A percentile compares a stretch with the other conserved stretches of the same genome.
Evolutionary conservation across 1,140 invertebrate species (phyloP).

Genomic region (Bombus huntii): DNA sequence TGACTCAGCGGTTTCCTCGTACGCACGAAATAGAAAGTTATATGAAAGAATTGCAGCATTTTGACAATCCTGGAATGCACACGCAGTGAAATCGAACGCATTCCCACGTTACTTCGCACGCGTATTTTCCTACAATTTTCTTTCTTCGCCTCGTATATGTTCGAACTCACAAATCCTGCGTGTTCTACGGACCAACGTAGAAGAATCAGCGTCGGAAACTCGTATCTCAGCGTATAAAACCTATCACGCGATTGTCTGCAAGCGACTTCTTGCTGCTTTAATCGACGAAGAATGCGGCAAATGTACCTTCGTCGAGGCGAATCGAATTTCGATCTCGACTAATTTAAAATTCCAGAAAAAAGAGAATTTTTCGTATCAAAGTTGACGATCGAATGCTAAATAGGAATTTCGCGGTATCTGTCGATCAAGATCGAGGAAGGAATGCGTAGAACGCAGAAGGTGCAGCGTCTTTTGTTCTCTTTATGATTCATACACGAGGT

Average conservation of each 20-base stretch:
- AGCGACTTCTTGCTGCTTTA: too few relatives aligned
- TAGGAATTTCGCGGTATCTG: background rate
- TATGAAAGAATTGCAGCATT: slow-evolving; percentile 29
- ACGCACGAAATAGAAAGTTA: slow-evolving; percentile 20
- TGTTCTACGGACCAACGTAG: background rate
- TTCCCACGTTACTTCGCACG: slow-evolving; percentile 21
- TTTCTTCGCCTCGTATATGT: background rate
- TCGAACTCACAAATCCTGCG: background rate
- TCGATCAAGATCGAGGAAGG: background rate
- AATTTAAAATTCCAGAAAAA: background rate
- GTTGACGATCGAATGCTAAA: background rate
- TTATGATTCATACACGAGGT: background rate
- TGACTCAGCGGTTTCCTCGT: slow-evolving; percentile 22
- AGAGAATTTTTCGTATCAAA: too few relatives aligned
- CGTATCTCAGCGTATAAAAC: background rate
- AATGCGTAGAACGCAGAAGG: background rate
- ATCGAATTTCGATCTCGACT: background rate
- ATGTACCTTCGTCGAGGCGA: background rate
- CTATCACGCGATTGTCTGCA: background rate
- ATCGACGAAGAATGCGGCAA: background rate
- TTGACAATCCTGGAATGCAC: slow-evolving; percentile 55
- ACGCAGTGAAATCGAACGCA: slow-evolving; percentile 57
- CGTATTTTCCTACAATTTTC: slow-evolving; percentile 7
- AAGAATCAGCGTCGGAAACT: background rate
- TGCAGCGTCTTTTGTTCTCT: background rate